Percentiles rank a stretch among this genome's conserved stretches.
Evolutionary conservation across 1,140 invertebrate species (phyloP).

Genomic region (Carposina sasakii): DNA sequence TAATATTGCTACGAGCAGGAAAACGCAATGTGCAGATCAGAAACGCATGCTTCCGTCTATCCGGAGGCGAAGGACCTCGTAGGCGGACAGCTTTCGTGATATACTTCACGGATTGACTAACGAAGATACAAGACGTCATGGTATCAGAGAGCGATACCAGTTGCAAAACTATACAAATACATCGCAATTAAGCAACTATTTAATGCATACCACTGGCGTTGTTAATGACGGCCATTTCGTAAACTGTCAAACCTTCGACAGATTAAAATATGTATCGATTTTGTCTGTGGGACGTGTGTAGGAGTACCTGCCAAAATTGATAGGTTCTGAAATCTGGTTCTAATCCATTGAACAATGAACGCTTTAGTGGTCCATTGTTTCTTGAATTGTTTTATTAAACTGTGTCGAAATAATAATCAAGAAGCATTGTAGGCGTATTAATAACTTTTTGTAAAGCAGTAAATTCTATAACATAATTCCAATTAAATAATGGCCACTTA

Average conservation of each 20-base stretch:
- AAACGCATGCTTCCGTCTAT: too few species aligned
- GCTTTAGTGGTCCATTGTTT: slow-evolving; percentile 43
- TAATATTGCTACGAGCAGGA: too few species aligned
- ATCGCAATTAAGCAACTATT: slow-evolving; percentile 31
- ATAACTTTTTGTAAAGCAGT: too few species aligned
- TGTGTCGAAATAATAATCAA: slow-evolving; percentile 35
- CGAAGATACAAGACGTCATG: slow-evolving; percentile 23
- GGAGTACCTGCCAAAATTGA: slow-evolving; percentile 42
- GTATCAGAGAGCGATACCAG: slow-evolving; percentile 30
- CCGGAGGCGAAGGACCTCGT: slow-evolving; percentile 24
- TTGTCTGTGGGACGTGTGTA: slow-evolving; percentile 27
- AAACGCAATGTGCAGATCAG: too few species aligned
- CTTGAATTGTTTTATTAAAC: slow-evolving; percentile 30
- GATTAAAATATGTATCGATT: slow-evolving; percentile 14
- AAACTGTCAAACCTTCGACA: slow-evolving; percentile 18
- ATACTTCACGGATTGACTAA: slow-evolving; percentile 31
- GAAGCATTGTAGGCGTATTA: too few species aligned
- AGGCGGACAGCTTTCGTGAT: slow-evolving; percentile 38
- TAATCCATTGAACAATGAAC: slow-evolving; percentile 30
- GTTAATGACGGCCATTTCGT: slow-evolving; percentile 19
- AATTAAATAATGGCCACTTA: too few species aligned
- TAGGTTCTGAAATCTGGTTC: slow-evolving; percentile 37
- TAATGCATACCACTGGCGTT: slow-evolving; percentile 24
- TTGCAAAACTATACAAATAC: slow-evolving; percentile 22
- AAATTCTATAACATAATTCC: too few species aligned